phyloP scores from a whole-genome alignment of 1,140 invertebrate species.

The Brachionus asplanchnoidis region DNA sequence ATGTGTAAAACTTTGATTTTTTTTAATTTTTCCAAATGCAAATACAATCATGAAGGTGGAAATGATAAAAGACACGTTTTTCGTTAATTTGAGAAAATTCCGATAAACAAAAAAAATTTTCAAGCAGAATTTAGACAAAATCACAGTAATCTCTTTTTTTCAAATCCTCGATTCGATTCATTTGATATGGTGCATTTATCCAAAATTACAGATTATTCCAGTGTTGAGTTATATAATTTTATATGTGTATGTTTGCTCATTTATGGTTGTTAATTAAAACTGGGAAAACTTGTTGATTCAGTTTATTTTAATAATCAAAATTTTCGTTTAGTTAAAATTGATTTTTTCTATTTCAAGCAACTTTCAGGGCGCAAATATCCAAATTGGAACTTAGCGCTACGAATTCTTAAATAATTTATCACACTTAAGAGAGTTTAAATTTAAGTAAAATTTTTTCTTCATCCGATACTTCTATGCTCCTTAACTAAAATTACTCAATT shows the following conservation, averaged over 20 bases:
- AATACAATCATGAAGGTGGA: neutral
- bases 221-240: neutral
- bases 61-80: neutral
- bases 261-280: neutral
- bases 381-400: neutral
- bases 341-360: neutral
- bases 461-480: neutral
- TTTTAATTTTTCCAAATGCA: neutral
- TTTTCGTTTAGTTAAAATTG: neutral
- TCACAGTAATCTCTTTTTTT: neutral
- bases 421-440: neutral
- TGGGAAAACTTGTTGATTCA: neutral
- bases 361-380: neutral
- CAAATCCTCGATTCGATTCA: neutral
- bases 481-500: neutral
- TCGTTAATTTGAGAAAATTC: neutral
- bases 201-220: neutral
- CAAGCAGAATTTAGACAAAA: neutral
- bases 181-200: neutral
- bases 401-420: neutral
- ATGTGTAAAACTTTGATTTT: neutral
- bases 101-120: neutral
- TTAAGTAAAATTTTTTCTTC: neutral
- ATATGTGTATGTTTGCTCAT: neutral
- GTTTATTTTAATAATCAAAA: neutral